Evolutionary conservation across 2,888 invertebrate genomes (phyloP).

Genomic region (Incurvaria masculella): DNA sequence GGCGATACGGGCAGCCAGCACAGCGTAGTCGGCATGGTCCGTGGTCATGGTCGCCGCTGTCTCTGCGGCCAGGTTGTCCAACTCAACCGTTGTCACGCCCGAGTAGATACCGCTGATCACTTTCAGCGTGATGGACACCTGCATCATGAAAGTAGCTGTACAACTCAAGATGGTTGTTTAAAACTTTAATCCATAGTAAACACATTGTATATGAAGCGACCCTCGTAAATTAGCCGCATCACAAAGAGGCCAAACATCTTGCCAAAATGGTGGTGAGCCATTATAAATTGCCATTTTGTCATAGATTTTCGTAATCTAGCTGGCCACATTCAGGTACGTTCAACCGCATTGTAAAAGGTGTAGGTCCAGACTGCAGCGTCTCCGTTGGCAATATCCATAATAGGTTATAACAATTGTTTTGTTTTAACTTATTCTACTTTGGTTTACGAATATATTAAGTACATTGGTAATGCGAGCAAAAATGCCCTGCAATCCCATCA

Average conservation of each 20-base stretch:
- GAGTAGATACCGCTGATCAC: slow-evolving; percentile 94
- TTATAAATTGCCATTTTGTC: not conserved
- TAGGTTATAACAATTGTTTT: too few relatives aligned
- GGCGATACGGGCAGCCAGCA: slow-evolving; percentile 86
- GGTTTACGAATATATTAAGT: too few relatives aligned
- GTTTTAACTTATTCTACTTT: too few relatives aligned
- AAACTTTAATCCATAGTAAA: not conserved
- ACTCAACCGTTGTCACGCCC: slow-evolving; percentile 94
- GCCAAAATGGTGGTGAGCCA: not conserved
- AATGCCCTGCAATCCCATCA: too few relatives aligned
- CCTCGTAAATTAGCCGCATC: slow-evolving; percentile 1
- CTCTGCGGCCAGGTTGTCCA: slow-evolving; percentile 98
- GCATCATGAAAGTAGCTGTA: slow-evolving; percentile 9
- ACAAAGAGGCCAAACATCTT: slow-evolving; percentile 6
- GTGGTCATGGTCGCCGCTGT: slow-evolving; percentile 98
- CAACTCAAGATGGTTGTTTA: not conserved
- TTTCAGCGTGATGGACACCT: slow-evolving; percentile 83
- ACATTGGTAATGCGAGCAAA: too few relatives aligned
- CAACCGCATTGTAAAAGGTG: too few relatives aligned
- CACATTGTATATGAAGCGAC: not conserved
- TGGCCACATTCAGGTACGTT: not conserved
- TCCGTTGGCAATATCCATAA: too few relatives aligned
- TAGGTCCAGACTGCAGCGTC: too few relatives aligned
- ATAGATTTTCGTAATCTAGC: not conserved
- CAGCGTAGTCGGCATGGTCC: slow-evolving; percentile 94